A percentile compares a stretch with the other conserved stretches of the same genome.
These are phyloP conservation scores for Metallyticus violacea DNA, from an alignment of 2,888 invertebrate genomes.

Conservation along the genomic window DNA sequence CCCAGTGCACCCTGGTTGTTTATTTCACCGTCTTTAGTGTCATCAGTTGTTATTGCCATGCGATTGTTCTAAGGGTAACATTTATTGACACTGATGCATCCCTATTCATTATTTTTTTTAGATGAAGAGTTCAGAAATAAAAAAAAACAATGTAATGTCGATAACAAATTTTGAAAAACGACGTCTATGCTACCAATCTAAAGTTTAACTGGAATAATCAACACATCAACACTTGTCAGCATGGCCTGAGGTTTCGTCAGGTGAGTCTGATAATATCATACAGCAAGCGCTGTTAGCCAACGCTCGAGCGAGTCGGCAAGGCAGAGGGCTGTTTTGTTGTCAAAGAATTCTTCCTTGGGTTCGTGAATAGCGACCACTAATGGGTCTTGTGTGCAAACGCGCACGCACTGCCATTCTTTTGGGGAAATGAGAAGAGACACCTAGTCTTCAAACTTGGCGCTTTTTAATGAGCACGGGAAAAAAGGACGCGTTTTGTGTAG, in stretches of 20 bases:
- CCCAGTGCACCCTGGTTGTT: too few species aligned
- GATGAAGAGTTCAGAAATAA: too few species aligned
- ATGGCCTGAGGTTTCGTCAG: background rate
- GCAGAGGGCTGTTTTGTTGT: background rate
- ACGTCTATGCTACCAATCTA: background rate
- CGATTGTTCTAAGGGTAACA: too few species aligned
- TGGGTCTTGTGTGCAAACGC: background rate
- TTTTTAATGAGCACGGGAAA: background rate
- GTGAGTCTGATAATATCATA: background rate
- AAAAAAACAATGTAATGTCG: too few species aligned
- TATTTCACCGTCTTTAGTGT: too few species aligned
- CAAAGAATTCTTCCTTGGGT: background rate
- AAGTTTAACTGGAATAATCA: background rate
- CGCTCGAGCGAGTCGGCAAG: background rate
- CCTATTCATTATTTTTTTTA: too few species aligned
- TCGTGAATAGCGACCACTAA: background rate
- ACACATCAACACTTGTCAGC: background rate
- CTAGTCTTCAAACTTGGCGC: background rate
- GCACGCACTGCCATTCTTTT: background rate
- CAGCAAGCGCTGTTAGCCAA: background rate
- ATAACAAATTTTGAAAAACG: too few species aligned
- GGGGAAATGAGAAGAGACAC: background rate
- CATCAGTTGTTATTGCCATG: too few species aligned
- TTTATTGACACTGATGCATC: too few species aligned
- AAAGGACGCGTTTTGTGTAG: background rate